phyloP scores from a whole-genome alignment of 1,140 invertebrate species.

The Bombus waltoni region DNA sequence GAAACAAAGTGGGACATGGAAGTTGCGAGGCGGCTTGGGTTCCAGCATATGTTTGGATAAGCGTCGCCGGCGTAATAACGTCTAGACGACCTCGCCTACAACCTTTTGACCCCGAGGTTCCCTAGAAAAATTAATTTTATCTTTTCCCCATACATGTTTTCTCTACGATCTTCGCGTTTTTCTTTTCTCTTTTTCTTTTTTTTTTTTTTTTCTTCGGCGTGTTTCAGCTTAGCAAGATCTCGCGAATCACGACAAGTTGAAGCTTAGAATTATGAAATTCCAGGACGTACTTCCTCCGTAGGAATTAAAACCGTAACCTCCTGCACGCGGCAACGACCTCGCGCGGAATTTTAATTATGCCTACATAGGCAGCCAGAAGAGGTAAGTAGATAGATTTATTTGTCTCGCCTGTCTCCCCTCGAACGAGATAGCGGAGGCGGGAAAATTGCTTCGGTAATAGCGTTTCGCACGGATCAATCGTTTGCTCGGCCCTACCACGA shows the following conservation, averaged over 20 bases:
- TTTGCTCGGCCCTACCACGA: too few species aligned
- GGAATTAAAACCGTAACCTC: slow-evolving; percentile 25
- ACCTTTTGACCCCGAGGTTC: background rate
- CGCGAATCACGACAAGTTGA: slow-evolving; percentile 22
- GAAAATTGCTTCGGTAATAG: too few species aligned
- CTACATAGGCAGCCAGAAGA: too few species aligned
- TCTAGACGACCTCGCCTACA: background rate
- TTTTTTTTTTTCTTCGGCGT: too few species aligned
- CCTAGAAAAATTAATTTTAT: slow-evolving; percentile 21
- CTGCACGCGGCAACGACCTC: too few species aligned
- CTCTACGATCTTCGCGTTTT: background rate
- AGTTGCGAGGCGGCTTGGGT: background rate
- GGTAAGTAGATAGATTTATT: background rate
- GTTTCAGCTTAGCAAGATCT: background rate
- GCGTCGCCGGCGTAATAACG: slow-evolving; percentile 6
- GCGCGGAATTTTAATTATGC: background rate
- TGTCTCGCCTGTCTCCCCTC: too few species aligned
- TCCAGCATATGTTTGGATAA: background rate
- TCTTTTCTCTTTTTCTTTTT: background rate
- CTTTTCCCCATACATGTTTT: background rate
- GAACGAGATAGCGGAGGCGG: too few species aligned
- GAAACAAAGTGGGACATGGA: background rate
- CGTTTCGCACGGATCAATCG: too few species aligned
- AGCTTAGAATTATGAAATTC: slow-evolving; percentile 38
- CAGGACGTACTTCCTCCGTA: background rate